Evolutionary conservation across 2,113 vertebrate species (phyloP), one percentile per base, ranked within the genome.

Genomic region (Gymnocephalus cernua): DNA sequence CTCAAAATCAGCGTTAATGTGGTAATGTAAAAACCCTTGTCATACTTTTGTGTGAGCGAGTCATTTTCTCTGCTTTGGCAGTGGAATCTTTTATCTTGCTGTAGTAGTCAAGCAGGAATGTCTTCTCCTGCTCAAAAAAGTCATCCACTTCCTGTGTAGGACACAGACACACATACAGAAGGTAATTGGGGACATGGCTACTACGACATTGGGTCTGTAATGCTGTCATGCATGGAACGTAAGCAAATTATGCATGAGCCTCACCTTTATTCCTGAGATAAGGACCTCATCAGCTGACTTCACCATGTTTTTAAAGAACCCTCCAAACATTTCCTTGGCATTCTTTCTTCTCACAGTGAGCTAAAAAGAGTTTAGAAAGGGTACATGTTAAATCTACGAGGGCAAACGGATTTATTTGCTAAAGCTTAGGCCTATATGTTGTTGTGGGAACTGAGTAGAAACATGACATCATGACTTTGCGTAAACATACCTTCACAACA

Each of bases 81-180:
- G 97, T 97, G 13, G 98, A 95, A 85, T 99, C 98, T 94, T 98
- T 98, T 89, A 99, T 99, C 89, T 96, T 98, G 92, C 93, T 96
- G 86, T 94, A 98, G 92, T 99, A 99, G 92, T 97, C 97, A 21
- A 98, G 94, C 74, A 99, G 96, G 86, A 99, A 99, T 35, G 93
- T 97, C 94, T 99, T 99, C 93, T 99, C 98, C 93, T 99, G 98
- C 82, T 99, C 98, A 93, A 99, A 99, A 93, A 99, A 99, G 51
- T 99, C 98, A 95, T 99, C 98, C 2, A 98, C 97, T 86, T 99
- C 98, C 98, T 99, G 92, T 72, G 91, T 51, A 44, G 48, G 32
- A 67, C 65, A 77, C 29, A 81, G 51, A 84, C 59, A 69, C 29
- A 64, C 7, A 62, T 0, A 51, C 14, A 57, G n/a, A 50, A 62